Evolutionary conservation across 2,113 vertebrate genomes (phyloP), one percentile per base, ranked within the genome.

Genomic region (Aptenodytes patagonicus): DNA sequence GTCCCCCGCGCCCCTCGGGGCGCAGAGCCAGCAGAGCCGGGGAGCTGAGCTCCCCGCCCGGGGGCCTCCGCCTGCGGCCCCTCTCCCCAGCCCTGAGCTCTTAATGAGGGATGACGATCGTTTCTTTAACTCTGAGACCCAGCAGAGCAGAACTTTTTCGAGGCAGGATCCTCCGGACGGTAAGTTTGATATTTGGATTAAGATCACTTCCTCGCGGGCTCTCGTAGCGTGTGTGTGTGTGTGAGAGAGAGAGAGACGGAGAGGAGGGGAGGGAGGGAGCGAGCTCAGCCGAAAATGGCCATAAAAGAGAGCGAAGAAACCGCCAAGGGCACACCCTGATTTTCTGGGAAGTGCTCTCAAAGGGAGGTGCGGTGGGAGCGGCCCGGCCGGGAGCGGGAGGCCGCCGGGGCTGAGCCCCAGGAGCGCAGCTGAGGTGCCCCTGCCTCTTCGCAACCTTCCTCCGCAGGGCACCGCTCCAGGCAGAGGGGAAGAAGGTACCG

Each of bases 101-200:
- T 17, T 14, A 47, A 36, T 20, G 87, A 60, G 90, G 60, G 69
- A 60, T 62, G 87, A 21, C 60, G 62, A 66, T 52, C 17, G n/a
- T 60, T 64, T 70, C 89, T 71, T 21, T 70, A 89, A 85, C 64
- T 90, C 79, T 71, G 94, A 49, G 55, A 79, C 13, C 64, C 38
- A 34, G 34, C n/a, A 65, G 69, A 76, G 60, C 92, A 83, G 87
- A 91, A 95, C 76, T 95, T 95, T 90, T 20, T 24, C 66, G 5
- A 75, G 71, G 66, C 61, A n/a, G 68, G 47, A 93, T 70, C n/a
- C 89, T 86, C 36, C 49, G 40, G 73, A 24, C 32, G 90, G 90
- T 95, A 55, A 96, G 92, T 94, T 84, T 44, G 80, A 75, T 87
- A 77, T 69, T 88, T 62, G 85, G 89, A 51, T 76, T 73, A 51